Percentiles rank a stretch among this genome's conserved stretches.
Evolutionary conservation across 2,113 vertebrate species (phyloP).

Genomic region (Corapipo altera): DNA sequence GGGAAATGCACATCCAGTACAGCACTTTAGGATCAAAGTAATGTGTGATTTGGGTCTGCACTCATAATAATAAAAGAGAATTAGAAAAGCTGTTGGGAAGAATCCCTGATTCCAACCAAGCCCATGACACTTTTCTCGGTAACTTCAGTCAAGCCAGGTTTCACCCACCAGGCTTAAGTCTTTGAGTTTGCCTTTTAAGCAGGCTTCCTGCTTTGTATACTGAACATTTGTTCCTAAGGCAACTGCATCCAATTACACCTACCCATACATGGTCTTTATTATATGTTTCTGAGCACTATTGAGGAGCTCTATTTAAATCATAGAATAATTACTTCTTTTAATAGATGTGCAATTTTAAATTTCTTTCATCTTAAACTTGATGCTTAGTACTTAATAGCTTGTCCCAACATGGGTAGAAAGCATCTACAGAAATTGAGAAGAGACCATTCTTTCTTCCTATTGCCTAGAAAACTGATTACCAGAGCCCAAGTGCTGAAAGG

Average conservation of each 20-base stretch:
- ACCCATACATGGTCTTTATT: slow-evolving; percentile 28
- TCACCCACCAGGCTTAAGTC: not conserved
- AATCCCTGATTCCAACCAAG: not conserved
- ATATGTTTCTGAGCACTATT: not conserved
- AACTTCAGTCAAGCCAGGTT: not conserved
- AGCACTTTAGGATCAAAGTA: not conserved
- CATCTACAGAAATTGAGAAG: not conserved
- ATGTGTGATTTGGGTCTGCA: not conserved
- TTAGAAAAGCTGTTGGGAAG: not conserved
- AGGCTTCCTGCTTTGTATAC: not conserved
- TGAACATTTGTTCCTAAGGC: slow-evolving; percentile 63
- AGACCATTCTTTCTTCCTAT: not conserved
- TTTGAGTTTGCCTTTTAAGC: slow-evolving; percentile 14
- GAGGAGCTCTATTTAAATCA: slow-evolving; percentile 39
- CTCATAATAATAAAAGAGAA: not conserved
- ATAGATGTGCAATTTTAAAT: slow-evolving; percentile 6
- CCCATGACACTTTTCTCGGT: not conserved
- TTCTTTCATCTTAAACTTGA: not conserved
- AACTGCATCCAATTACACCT: slow-evolving; percentile 63
- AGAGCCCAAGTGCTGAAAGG: not conserved
- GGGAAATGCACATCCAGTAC: not conserved
- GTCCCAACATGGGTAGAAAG: not conserved
- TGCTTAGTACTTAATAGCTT: not conserved
- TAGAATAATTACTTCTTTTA: slow-evolving; percentile 58
- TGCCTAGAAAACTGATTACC: not conserved